Percentiles rank a stretch among this genome's conserved stretches.
These are phyloP conservation scores for Siphonodentalium dalli DNA, from an alignment of 2,888 invertebrate species.

Conservation along the genomic window DNA sequence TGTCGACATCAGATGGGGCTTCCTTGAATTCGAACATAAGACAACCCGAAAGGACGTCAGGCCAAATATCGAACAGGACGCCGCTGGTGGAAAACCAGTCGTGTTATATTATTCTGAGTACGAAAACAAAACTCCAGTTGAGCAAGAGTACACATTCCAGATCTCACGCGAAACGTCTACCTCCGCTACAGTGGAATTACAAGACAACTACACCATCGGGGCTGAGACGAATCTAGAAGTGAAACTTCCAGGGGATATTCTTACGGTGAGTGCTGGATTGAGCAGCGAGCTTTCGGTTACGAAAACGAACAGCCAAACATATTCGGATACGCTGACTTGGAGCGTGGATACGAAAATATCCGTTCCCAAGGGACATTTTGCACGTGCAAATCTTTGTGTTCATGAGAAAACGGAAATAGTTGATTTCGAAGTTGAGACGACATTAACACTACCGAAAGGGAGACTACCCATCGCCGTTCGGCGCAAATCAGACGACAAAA, in stretches of 20 bases:
- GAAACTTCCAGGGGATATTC: constrained; percentile 28
- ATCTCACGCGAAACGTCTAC: constrained; percentile 30
- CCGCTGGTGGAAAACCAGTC: too few relatives aligned
- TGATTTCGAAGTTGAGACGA: constrained; percentile 34
- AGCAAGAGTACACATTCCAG: constrained; percentile 32
- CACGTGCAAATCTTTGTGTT: constrained; percentile 29
- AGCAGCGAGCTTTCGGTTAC: constrained; percentile 33
- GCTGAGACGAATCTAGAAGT: constrained; percentile 33
- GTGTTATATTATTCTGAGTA: constrained; percentile 34
- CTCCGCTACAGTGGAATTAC: constrained; percentile 31
- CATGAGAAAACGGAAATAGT: constrained; percentile 24
- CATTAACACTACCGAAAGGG: constrained; percentile 27
- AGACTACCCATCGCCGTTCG: constrained; percentile 33
- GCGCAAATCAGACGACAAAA: constrained; percentile 24
- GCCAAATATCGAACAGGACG: too few relatives aligned
- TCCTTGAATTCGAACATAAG: constrained; percentile 33
- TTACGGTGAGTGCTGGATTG: constrained; percentile 32
- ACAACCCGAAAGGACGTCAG: constrained; percentile 21
- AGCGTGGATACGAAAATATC: constrained; percentile 33
- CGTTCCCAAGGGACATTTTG: constrained; percentile 28
- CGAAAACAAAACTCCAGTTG: constrained; percentile 30
- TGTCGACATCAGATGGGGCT: constrained; percentile 39
- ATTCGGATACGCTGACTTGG: constrained; percentile 30
- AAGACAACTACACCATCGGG: constrained; percentile 36
- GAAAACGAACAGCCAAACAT: constrained; percentile 30